phyloP scores from a whole-genome alignment of 2,888 invertebrate genomes.

The Salpingus planirostris region DNA sequence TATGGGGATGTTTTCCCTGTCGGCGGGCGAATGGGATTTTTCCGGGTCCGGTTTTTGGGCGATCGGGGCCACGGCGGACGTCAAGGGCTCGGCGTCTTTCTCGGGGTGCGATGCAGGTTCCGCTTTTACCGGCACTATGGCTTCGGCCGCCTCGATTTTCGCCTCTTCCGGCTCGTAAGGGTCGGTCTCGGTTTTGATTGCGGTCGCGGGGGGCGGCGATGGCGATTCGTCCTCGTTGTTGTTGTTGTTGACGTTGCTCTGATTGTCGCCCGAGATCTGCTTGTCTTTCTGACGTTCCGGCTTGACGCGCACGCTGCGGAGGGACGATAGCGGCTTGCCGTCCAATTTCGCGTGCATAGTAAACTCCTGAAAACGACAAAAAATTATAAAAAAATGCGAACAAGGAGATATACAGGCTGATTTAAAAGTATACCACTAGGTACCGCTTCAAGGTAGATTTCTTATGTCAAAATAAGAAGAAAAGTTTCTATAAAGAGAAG shows the following conservation, averaged over 20 bases:
- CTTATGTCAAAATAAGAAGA: too few species aligned
- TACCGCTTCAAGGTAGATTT: neutral
- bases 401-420: too few species aligned
- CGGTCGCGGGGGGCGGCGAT: constrained; percentile 4
- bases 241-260: constrained; percentile 13
- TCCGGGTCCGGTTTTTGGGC: constrained; percentile 36
- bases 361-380: constrained; percentile 30
- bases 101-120: constrained; percentile 18
- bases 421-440: too few species aligned
- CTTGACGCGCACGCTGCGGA: constrained; percentile 60
- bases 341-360: constrained; percentile 36
- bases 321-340: constrained; percentile 45
- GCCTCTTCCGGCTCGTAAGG: constrained; percentile 12
- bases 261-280: constrained; percentile 20
- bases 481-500: too few species aligned
- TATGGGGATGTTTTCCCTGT: constrained; percentile 49
- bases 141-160: constrained; percentile 13
- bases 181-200: constrained; percentile 5
- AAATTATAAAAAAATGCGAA: too few species aligned
- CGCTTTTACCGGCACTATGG: constrained; percentile 5
- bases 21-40: constrained; percentile 42
- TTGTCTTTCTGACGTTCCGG: constrained; percentile 44
- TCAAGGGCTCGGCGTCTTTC: constrained; percentile 33
- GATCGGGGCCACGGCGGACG: constrained; percentile 39
- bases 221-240: neutral